Base-by-base conservation (phyloP, 30 jellyfish, hydroid and myxozoan species). In the Aurelia sp. region DNA sequence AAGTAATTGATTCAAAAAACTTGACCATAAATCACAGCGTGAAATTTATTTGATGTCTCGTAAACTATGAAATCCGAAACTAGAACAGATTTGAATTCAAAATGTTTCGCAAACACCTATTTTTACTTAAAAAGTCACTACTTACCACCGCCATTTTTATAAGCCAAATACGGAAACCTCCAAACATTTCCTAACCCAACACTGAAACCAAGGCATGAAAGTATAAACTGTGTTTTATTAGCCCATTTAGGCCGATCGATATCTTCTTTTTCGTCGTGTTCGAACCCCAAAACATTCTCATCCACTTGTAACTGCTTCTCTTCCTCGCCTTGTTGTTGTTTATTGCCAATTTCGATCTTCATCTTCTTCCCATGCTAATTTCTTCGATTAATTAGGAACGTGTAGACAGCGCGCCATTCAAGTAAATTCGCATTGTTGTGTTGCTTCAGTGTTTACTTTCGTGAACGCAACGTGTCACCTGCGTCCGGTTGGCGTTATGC, bases 161-260 rank as follows among this genome's bases (percentile, higher is more conserved):
- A 91, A 48, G 98, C 98, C 87, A 91, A 71, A 62, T 86, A 86
- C 22, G 98, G 98, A 62, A 91, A 91, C 62, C 98, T 64, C 98
- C 98, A 91, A 19, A 91, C 95, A 68, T 91, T 91, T 18, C 98
- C 98, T 66, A 91, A 84, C 8, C 98, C 98, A 73, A 91, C 98
- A 27, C 94, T 91, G 72, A 86, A 91, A 13, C 98, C 98, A 40
- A 91, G 65, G 74, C 98, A 91, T 16, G 98, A 91, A 15, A 91
- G 74, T 18, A 91, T 52, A 72, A 91, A 91, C 82, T 91, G 97
- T 15, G 91, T 60, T 81, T 91, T 86, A 78, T 91, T 91, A 5
- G 90, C 92, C 98, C 98, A 91, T 55, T 57, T 85, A 41, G 96
- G 96, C 81, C 98, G 67, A 2, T 48, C 59, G 62, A 63, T 17